A percentile compares a stretch with the other conserved stretches of the same genome.
Conservation (phyloP, 2,797 vertebrate genomes). For the Hephaestus fuliginosus region DNA sequence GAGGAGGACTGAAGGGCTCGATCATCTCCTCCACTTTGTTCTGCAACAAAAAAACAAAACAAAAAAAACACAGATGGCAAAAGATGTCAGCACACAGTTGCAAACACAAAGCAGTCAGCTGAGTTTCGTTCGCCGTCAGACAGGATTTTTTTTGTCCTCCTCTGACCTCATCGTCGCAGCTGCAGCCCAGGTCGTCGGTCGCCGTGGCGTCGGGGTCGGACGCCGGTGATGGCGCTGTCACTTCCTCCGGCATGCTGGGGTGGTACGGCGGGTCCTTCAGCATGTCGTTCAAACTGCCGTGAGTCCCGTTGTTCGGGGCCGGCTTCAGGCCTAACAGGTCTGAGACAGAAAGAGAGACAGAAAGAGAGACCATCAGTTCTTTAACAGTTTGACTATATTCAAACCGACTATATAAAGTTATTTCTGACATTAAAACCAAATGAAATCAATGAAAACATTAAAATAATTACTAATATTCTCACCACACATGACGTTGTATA, state of each 20-base stretch:
- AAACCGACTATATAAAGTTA: too few relatives aligned
- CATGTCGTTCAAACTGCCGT: constrained; percentile 94
- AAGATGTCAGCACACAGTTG: neutral
- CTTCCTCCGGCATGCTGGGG: constrained; percentile 90
- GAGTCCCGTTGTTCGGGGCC: constrained; percentile 96
- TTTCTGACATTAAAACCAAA: too few relatives aligned
- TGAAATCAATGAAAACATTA: too few relatives aligned
- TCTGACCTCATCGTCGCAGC: constrained; percentile 93
- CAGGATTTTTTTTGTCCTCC: neutral
- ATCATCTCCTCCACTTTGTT: constrained; percentile 92
- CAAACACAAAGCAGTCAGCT: neutral
- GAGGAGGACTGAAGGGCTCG: constrained; percentile 84
- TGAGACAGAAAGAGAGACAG: constrained; percentile 58
- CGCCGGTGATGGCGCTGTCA: constrained; percentile 85
- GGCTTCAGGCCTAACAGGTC: constrained; percentile 94
- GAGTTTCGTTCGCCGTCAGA: neutral
- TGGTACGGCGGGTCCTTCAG: constrained; percentile 86
- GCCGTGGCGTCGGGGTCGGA: constrained; percentile 63
- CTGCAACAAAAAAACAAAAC: constrained; percentile 78
- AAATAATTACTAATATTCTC: constrained; percentile 66
- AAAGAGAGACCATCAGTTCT: neutral
- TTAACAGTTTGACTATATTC: too few relatives aligned
- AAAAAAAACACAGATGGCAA: too few relatives aligned
- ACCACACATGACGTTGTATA: constrained; percentile 99
- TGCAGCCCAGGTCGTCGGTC: constrained; percentile 90